These are phyloP conservation scores for Dermatophagoides farinae DNA, from an alignment of 1,140 invertebrate genomes.

Conservation along the genomic window DNA sequence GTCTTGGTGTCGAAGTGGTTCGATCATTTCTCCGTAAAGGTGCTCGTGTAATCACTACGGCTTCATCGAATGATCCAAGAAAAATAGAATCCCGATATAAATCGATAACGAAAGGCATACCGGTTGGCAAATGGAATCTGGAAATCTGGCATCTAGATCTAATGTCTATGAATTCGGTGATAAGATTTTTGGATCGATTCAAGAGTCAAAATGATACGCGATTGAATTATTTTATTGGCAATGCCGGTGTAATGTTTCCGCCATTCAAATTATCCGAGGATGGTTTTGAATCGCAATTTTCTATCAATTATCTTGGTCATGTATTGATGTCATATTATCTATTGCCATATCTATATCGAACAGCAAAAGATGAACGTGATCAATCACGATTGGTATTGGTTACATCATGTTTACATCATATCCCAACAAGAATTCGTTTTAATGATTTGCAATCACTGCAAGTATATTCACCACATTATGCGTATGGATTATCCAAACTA, in stretches of 20 bases:
- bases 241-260: slow-evolving; percentile 61
- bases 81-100: neutral
- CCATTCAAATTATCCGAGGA: slow-evolving; percentile 51
- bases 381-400: slow-evolving; percentile 61
- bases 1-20: slow-evolving; percentile 61
- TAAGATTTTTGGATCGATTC: slow-evolving; percentile 38
- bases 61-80: neutral
- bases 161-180: slow-evolving; percentile 45
- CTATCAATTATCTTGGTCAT: slow-evolving; percentile 64
- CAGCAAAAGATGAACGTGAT: slow-evolving; percentile 29
- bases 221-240: slow-evolving; percentile 32
- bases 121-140: neutral
- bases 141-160: slow-evolving; percentile 33
- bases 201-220: neutral
- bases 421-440: slow-evolving; percentile 42
- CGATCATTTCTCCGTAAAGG: slow-evolving; percentile 53
- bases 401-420: slow-evolving; percentile 50
- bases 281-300: slow-evolving; percentile 59
- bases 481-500: slow-evolving; percentile 68
- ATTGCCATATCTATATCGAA: slow-evolving; percentile 44
- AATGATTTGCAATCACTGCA: slow-evolving; percentile 34
- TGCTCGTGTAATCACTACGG: slow-evolving; percentile 57
- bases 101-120: neutral
- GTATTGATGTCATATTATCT: slow-evolving; percentile 65
- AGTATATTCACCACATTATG: slow-evolving; percentile 37